A percentile compares a stretch with the other conserved stretches of the same genome.
phyloP scores from a whole-genome alignment of 2,797 vertebrate species.

The Spinus pinus region DNA sequence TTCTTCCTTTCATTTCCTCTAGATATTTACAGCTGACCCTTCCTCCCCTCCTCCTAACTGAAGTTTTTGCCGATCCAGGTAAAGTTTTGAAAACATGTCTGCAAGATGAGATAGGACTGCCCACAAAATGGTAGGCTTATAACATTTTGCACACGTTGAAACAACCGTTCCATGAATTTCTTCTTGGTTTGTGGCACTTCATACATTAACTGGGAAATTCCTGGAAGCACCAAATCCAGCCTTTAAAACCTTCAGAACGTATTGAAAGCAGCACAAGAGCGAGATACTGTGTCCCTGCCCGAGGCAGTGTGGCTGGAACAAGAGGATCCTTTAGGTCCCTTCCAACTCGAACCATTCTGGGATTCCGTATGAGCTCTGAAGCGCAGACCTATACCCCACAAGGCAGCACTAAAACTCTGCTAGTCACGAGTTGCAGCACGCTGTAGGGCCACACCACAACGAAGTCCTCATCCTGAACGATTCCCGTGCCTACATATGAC shows the following conservation, averaged over 20 bases:
- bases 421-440: rapidly evolving
- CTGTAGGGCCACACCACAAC: neutral
- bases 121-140: rapidly evolving
- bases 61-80: neutral
- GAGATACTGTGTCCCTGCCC: neutral
- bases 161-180: neutral
- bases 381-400: neutral
- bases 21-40: neutral
- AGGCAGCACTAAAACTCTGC: neutral
- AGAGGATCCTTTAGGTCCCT: neutral
- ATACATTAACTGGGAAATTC: neutral
- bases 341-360: neutral
- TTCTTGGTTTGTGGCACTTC: neutral
- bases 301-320: neutral
- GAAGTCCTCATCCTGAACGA: rapidly evolving
- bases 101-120: neutral
- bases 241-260: neutral
- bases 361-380: neutral
- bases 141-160: neutral
- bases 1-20: neutral
- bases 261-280: neutral
- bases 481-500: rapidly evolving
- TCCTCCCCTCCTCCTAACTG: neutral
- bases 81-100: neutral
- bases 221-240: neutral